Percentiles rank a stretch among this genome's conserved stretches.
phyloP scores from a whole-genome alignment of 2,797 vertebrate species.

The Xiphophorus birchmanni region DNA sequence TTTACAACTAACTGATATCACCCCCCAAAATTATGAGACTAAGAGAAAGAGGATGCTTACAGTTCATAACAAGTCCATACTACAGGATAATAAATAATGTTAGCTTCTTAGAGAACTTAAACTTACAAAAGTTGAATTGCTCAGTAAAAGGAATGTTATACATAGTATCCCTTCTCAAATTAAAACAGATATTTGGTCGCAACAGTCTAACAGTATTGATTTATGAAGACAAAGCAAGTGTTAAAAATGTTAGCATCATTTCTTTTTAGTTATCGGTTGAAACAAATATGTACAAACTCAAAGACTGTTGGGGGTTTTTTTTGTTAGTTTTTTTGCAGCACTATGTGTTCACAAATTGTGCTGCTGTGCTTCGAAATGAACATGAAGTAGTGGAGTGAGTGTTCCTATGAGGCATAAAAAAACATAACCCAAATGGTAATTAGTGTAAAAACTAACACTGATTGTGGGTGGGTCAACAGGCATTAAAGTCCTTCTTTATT shows the following conservation, averaged over 20 bases:
- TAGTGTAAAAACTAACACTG: conserved; percentile 55
- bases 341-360: conserved; percentile 28
- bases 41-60: conserved; percentile 22
- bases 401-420: conserved; percentile 50
- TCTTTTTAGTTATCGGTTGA: conserved; percentile 41
- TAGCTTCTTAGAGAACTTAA: conserved; percentile 49
- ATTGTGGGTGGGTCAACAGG: conserved; percentile 41
- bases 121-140: conserved; percentile 43
- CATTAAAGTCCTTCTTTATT: conserved; percentile 29
- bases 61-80: conserved; percentile 41
- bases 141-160: conserved; percentile 47
- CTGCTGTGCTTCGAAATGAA: conserved; percentile 34
- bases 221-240: background rate
- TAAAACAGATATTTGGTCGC: conserved; percentile 54
- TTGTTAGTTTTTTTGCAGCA: conserved; percentile 24
- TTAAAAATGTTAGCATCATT: conserved; percentile 26
- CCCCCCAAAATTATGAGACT: conserved; percentile 17
- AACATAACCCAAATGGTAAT: conserved; percentile 35
- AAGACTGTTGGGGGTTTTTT: conserved; percentile 31
- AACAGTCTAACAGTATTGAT: conserved; percentile 33
- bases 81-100: conserved; percentile 63
- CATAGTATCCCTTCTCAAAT: conserved; percentile 11
- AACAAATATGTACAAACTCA: conserved; percentile 14
- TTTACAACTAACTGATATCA: conserved; percentile 38
- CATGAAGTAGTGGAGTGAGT: conserved; percentile 36